Percentiles rank a stretch among this genome's conserved stretches.
Conservation (phyloP, 2,113 vertebrate species). For the Chlorodrepanis virens region DNA sequence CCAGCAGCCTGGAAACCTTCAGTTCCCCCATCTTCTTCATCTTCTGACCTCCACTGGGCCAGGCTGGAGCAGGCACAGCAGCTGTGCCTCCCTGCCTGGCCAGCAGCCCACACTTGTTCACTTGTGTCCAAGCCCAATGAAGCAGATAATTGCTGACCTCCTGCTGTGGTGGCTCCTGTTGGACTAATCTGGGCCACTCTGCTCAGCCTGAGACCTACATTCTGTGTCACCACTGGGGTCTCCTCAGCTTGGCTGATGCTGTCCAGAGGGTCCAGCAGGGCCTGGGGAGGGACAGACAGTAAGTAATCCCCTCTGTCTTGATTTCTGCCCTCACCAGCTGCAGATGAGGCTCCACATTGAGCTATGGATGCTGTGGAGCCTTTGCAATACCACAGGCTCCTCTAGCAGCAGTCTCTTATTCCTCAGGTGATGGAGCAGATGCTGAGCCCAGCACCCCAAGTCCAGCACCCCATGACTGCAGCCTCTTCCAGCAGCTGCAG, state of each 20-base stretch:
- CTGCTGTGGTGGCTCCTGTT: neutral
- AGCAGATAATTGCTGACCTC: neutral
- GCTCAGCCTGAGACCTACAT: neutral
- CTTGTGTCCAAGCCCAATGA: neutral
- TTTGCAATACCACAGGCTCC: neutral
- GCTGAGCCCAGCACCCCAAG: neutral
- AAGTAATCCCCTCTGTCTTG: neutral
- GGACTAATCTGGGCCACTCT: neutral
- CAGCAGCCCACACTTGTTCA: accelerated
- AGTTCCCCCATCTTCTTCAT: neutral
- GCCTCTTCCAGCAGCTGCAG: neutral
- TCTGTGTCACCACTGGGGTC: neutral
- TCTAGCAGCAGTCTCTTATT: neutral
- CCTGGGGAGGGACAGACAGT: neutral
- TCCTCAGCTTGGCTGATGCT: neutral
- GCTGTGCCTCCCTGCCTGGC: neutral
- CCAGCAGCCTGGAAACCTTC: neutral
- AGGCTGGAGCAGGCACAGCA: neutral
- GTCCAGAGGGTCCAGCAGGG: neutral
- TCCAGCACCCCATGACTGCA: neutral
- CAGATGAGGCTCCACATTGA: neutral
- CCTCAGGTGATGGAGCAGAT: neutral
- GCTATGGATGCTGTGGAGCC: neutral
- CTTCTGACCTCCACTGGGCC: neutral
- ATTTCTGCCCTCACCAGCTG: neutral